These are phyloP conservation scores for Drosophila teissieri DNA, from an alignment of 1,140 invertebrate species.

Conservation along the genomic window DNA sequence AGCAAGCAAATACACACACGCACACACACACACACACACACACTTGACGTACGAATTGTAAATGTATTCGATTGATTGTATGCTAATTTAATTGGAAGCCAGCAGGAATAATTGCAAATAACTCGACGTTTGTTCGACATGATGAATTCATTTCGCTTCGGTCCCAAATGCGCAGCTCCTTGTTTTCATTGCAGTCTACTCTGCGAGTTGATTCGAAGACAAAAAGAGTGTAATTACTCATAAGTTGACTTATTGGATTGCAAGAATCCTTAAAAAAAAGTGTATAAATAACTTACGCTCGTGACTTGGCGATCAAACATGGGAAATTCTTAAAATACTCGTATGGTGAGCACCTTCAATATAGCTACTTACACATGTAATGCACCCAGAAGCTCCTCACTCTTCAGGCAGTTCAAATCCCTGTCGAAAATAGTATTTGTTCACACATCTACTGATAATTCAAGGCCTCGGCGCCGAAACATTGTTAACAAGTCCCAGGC, in stretches of 20 bases:
- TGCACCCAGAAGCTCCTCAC: neutral
- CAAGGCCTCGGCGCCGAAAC: neutral
- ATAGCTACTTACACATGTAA: too few species aligned
- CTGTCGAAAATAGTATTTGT: neutral
- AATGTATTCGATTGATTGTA: conserved; percentile 54
- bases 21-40: conserved; percentile 9
- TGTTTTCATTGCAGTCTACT: conserved; percentile 6
- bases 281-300: too few species aligned
- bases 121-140: conserved; percentile 15
- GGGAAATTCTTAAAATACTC: too few species aligned
- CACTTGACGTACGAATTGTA: conserved; percentile 26
- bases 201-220: neutral
- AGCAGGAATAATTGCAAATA: conserved; percentile 49
- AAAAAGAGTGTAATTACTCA: too few species aligned
- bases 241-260: too few species aligned
- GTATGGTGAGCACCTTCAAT: too few species aligned
- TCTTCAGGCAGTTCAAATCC: neutral
- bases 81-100: conserved; percentile 52
- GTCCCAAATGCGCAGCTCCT: conserved; percentile 7
- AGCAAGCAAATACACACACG: neutral
- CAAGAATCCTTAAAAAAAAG: too few species aligned
- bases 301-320: too few species aligned
- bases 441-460: conserved; percentile 2
- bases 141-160: conserved; percentile 10
- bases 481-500: conserved; percentile 15